Evolutionary conservation across 1,140 invertebrate species (phyloP).

Genomic region (Myzus persicae): DNA sequence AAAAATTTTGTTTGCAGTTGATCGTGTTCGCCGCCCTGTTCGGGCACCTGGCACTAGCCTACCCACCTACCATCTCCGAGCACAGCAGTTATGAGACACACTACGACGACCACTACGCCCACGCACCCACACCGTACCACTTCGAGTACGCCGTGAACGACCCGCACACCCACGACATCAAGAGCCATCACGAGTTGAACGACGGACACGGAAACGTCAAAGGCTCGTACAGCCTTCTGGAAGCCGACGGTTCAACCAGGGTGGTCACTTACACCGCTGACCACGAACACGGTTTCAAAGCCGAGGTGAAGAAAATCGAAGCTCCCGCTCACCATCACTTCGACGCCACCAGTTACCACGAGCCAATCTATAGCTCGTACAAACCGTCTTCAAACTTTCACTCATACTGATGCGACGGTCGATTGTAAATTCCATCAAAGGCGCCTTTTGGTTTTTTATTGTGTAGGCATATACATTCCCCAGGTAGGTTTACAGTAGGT

Average conservation of each 20-base stretch:
- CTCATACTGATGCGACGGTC: too few relatives aligned
- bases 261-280: constrained; percentile 66
- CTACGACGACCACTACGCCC: constrained; percentile 42
- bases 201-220: constrained; percentile 62
- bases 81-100: constrained; percentile 11
- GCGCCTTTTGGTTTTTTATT: neutral
- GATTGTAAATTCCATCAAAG: neutral
- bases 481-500: too few relatives aligned
- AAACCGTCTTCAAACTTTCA: too few relatives aligned
- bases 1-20: constrained; percentile 60
- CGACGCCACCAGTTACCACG: neutral
- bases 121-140: constrained; percentile 65
- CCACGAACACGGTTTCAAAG: constrained; percentile 69
- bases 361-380: neutral
- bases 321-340: neutral
- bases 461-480: neutral
- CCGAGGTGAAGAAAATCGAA: constrained; percentile 30
- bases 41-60: constrained; percentile 63
- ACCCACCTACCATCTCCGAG: constrained; percentile 61
- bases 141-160: constrained; percentile 69
- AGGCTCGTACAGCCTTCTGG: constrained; percentile 51
- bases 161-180: constrained; percentile 63
- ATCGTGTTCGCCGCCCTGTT: constrained; percentile 64
- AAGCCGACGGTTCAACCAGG: constrained; percentile 65
- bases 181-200: constrained; percentile 61